Evolutionary conservation across 1,140 invertebrate genomes (phyloP).

Genomic region (Ridgeia piscesae): DNA sequence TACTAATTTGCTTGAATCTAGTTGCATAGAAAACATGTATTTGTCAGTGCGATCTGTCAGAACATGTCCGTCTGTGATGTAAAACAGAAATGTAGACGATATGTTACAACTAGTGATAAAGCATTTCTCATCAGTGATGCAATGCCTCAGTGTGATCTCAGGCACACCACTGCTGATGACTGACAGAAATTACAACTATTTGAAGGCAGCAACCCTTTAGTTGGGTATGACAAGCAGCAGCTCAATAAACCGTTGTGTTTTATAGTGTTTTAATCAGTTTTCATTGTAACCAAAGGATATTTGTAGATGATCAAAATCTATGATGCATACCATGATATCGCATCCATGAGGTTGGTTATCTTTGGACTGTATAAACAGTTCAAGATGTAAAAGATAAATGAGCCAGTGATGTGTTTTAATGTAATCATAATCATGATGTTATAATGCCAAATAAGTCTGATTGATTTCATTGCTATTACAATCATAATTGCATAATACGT

Average conservation of each 20-base stretch:
- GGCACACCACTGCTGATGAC: not conserved
- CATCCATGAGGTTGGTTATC: too few species aligned
- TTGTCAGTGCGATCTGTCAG: not conserved
- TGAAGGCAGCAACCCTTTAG: not conserved
- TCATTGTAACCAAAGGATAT: not conserved
- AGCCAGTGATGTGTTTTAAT: too few species aligned
- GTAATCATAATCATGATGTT: too few species aligned
- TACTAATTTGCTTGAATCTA: not conserved
- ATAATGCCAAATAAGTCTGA: not conserved
- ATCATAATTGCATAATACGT: not conserved
- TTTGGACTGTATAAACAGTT: too few species aligned
- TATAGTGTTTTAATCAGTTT: not conserved
- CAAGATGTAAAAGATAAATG: too few species aligned
- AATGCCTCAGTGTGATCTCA: not conserved
- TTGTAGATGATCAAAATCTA: not conserved
- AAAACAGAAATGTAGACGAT: not conserved
- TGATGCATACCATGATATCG: not conserved
- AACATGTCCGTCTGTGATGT: not conserved
- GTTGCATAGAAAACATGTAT: not conserved
- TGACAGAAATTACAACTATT: not conserved
- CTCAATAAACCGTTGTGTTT: not conserved
- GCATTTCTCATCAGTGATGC: not conserved
- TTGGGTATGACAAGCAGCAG: not conserved
- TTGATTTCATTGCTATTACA: not conserved
- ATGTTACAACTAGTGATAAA: too few species aligned